Evolutionary conservation across 2,888 invertebrate genomes (phyloP).

Genomic region (Seira musarum): DNA sequence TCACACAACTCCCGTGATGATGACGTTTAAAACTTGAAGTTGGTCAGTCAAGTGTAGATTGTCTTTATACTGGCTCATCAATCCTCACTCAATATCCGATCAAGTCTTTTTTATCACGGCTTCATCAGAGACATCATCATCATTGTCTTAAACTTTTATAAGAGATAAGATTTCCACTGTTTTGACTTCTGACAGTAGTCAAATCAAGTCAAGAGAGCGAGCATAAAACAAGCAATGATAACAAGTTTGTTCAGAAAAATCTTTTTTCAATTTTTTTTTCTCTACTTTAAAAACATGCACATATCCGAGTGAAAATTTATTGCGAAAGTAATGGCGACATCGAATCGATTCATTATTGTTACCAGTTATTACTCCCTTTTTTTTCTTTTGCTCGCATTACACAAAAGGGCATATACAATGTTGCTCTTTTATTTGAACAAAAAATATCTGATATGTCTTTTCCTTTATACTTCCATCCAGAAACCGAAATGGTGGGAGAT

Average conservation of each 20-base stretch:
- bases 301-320: not conserved
- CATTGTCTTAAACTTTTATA: not conserved
- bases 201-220: not conserved
- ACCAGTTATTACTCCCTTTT: not conserved
- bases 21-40: too few relatives aligned
- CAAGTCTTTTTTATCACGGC: not conserved
- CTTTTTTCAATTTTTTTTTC: too few relatives aligned
- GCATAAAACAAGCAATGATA: not conserved
- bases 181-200: not conserved
- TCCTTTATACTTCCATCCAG: not conserved
- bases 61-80: not conserved
- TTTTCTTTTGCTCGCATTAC: not conserved
- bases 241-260: not conserved
- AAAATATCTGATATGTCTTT: not conserved
- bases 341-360: not conserved
- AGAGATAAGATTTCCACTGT: not conserved
- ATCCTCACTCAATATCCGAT: not conserved
- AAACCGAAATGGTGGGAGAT: not conserved
- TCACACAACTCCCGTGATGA: too few relatives aligned
- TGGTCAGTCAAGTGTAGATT: too few relatives aligned
- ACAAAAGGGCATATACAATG: not conserved
- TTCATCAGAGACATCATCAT: not conserved
- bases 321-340: not conserved
- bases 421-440: not conserved
- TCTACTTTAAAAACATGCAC: not conserved